Percentiles rank a stretch among this genome's conserved stretches.
Evolutionary conservation across 1,140 invertebrate genomes (phyloP).

Genomic region (Plodia interpunctella): DNA sequence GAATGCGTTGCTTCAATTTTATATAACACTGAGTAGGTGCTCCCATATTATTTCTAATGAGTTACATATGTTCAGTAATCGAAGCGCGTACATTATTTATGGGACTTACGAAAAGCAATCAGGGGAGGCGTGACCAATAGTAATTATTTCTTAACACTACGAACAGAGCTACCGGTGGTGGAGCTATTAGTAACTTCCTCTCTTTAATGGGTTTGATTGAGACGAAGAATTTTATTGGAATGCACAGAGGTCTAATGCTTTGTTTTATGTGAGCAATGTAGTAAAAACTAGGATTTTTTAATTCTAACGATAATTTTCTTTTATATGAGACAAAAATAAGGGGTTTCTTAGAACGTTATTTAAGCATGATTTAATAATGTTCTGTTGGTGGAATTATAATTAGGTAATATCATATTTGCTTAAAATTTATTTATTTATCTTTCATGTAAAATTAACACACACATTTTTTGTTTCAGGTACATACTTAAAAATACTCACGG

Average conservation of each 20-base stretch:
- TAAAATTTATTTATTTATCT: too few species aligned
- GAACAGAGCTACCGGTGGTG: conserved; percentile 55
- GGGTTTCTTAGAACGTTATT: too few species aligned
- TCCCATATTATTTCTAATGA: conserved; percentile 45
- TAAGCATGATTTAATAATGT: too few species aligned
- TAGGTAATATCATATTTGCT: too few species aligned
- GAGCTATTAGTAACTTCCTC: conserved; percentile 60
- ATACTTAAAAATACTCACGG: too few species aligned
- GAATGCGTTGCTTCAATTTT: background rate
- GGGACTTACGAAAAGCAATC: conserved; percentile 69
- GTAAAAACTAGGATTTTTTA: too few species aligned
- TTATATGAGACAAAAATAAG: too few species aligned
- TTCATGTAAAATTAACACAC: background rate
- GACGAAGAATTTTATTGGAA: conserved; percentile 27
- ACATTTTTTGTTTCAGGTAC: background rate
- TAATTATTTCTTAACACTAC: conserved; percentile 76
- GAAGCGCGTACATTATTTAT: conserved; percentile 53
- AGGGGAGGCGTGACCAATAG: conserved; percentile 58
- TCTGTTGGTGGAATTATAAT: too few species aligned
- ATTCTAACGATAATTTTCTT: too few species aligned
- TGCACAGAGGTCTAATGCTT: background rate
- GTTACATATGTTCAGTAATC: conserved; percentile 39
- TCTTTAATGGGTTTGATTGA: conserved; percentile 58
- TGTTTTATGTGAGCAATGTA: background rate
- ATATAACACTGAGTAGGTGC: conserved; percentile 27